Conservation (phyloP, 2,113 vertebrate species). For the Acinonyx jubatus region DNA sequence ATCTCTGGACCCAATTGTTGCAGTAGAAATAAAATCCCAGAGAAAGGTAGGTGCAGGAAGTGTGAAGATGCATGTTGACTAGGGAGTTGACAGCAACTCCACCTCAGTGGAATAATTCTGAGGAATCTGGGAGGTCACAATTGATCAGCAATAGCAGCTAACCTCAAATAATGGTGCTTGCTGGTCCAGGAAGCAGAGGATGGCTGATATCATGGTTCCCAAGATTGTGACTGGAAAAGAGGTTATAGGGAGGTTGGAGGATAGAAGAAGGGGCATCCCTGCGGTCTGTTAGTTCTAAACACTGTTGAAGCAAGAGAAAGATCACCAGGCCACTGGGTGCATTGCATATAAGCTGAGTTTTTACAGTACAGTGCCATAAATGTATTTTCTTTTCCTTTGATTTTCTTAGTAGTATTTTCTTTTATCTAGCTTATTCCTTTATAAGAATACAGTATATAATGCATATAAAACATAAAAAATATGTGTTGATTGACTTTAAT, state of each 20-base stretch:
- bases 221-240: not conserved
- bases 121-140: not conserved
- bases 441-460: not conserved
- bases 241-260: not conserved
- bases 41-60: not conserved
- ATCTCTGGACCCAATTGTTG: not conserved
- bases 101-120: not conserved
- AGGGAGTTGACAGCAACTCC: not conserved
- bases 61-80: not conserved
- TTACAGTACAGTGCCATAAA: not conserved
- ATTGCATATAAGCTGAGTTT: not conserved
- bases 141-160: not conserved
- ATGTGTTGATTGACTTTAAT: not conserved
- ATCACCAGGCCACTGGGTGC: not conserved
- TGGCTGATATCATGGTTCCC: not conserved
- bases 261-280: not conserved
- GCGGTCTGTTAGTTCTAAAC: not conserved
- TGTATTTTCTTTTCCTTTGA: not conserved
- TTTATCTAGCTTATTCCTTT: not conserved
- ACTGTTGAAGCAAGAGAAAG: not conserved
- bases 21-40: not conserved
- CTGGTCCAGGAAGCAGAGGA: not conserved
- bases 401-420: not conserved
- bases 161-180: not conserved
- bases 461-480: not conserved